Evolutionary conservation across 2,113 vertebrate species (phyloP), one percentile per base, ranked within the genome.

Genomic region (Numenius arquata): DNA sequence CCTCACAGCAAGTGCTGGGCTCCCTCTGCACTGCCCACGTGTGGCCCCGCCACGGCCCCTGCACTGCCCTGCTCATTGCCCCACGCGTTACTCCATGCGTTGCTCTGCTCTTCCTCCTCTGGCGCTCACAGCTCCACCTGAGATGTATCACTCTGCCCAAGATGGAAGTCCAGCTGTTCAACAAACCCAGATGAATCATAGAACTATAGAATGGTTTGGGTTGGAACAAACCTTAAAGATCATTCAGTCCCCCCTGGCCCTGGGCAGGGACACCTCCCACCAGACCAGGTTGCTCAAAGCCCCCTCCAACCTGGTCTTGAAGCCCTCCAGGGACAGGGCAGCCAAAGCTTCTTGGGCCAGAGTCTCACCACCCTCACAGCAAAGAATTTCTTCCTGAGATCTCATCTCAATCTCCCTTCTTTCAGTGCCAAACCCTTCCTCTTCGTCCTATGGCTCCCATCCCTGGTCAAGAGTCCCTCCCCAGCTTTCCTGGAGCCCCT

Each of bases 141-240:
- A n/a, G 55, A 11, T 5, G 5, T 25, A 4, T 5, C 0, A 0
- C 38, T 18, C 0, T 36, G 30, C 45, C 47, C 4, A 0, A 26
- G 73, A 22, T 12, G 18, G 17, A 34, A 59, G 30, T 6, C 27
- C 18, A 20, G 38, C 38, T 15, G 26, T 27, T n/a, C 15, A 22
- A 9, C 36, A 63, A 41, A 45, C 34, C 9, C 48, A 32, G 15
- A 15, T 59, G 34, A 36, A 59, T 36, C 34, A n/a, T 9, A 36
- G 34, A 36, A 59, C 23, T n/a, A 59, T 9, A 36, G 34, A 36
- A 36, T 36, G 34, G 58, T 59, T 23, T 23, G 22, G 34, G 22
- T 59, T 36, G 32, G 32, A 58, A 58, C 32, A 20, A 32, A 5
- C 55, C 32, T 58, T 58, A 34, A n/a, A 36, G 21, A 9, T 23